phyloP scores from a whole-genome alignment of 2,797 vertebrate species.

The Epinephelus awoara region DNA sequence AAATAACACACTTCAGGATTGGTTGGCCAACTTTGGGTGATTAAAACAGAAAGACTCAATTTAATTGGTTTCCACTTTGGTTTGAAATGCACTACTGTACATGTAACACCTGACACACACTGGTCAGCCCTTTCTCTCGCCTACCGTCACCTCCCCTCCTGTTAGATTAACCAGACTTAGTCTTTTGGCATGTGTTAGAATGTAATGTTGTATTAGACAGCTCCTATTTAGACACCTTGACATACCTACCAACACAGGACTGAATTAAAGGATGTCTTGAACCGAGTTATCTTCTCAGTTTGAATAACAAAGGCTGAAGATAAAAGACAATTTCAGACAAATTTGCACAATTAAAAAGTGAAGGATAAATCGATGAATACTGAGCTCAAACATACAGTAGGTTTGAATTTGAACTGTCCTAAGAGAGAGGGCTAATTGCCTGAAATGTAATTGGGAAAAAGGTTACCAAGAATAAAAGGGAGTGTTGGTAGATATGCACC shows the following conservation, averaged over 20 bases:
- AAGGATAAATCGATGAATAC: neutral
- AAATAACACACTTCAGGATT: neutral
- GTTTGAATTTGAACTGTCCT: neutral
- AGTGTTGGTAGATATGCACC: constrained; percentile 80
- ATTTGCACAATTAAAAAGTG: constrained; percentile 1
- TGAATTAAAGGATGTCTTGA: constrained; percentile 35
- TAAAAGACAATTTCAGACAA: neutral
- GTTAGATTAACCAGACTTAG: constrained; percentile 65
- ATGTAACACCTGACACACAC: constrained; percentile 66
- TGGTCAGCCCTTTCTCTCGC: constrained; percentile 62
- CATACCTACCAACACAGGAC: constrained; percentile 77
- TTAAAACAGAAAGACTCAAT: constrained; percentile 15
- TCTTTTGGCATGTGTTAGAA: constrained; percentile 79
- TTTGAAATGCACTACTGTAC: constrained; percentile 40
- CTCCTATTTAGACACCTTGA: constrained; percentile 70
- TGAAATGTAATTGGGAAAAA: constrained; percentile 9
- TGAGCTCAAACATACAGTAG: constrained; percentile 21
- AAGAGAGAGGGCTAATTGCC: neutral
- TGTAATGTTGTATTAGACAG: constrained; percentile 72
- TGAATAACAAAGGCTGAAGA: constrained; percentile 1
- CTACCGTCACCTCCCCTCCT: constrained; percentile 51
- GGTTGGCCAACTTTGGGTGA: neutral
- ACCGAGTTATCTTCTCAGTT: constrained; percentile 35
- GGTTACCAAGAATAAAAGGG: neutral
- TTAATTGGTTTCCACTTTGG: constrained; percentile 17